Evolutionary conservation across 2,888 invertebrate genomes (phyloP).

Genomic region (Caradrina kadenii): DNA sequence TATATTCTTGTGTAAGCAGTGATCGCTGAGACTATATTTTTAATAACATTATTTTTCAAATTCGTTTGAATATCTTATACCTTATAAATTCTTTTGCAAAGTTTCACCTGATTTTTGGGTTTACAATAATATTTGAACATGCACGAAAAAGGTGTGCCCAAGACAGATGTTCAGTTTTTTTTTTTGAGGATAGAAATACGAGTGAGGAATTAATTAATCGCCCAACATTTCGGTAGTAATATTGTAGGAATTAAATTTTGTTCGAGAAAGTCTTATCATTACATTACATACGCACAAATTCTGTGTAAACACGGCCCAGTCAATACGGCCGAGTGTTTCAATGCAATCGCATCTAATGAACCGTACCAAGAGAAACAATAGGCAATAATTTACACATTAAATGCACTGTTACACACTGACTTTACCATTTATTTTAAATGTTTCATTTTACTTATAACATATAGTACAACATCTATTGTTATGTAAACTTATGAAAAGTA

Average conservation of each 20-base stretch:
- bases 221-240: background rate
- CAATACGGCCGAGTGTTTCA: conserved; percentile 53
- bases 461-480: background rate
- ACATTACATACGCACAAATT: conserved; percentile 17
- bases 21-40: background rate
- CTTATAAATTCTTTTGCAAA: too few relatives aligned
- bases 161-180: conserved; percentile 9
- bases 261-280: background rate
- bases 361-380: conserved; percentile 77
- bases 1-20: background rate
- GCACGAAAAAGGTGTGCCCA: conserved; percentile 1
- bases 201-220: conserved; percentile 8
- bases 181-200: background rate
- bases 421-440: conserved; percentile 59
- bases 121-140: background rate
- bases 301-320: conserved; percentile 36
- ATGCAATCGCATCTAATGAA: conserved; percentile 72
- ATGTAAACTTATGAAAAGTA: background rate
- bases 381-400: conserved; percentile 76
- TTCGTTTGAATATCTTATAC: background rate
- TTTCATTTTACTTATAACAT: conserved; percentile 9
- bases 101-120: conserved; percentile 2
- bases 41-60: background rate
- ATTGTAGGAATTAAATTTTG: background rate
- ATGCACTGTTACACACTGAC: conserved; percentile 75